Evolutionary conservation across 2,113 vertebrate genomes (phyloP).

Genomic region (Engystomops pustulosus): DNA sequence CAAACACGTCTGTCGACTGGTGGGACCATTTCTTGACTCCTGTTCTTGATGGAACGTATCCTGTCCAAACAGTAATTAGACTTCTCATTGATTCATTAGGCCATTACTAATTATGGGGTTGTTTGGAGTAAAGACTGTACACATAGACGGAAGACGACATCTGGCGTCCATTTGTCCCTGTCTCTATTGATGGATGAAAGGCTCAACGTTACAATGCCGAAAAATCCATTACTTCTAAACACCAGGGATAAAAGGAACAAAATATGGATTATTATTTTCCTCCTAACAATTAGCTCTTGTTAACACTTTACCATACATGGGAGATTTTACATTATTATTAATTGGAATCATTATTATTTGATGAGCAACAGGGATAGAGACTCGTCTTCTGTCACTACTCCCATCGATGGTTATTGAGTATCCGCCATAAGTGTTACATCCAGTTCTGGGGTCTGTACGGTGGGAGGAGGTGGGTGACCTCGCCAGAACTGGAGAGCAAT

Average conservation of each 20-base stretch:
- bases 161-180: slow-evolving; percentile 57
- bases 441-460: background rate
- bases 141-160: slow-evolving; percentile 52
- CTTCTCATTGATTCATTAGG: slow-evolving; percentile 53
- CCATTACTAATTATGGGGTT: slow-evolving; percentile 57
- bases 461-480: background rate
- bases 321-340: background rate
- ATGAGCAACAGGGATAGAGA: background rate
- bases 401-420: background rate
- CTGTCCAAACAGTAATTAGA: slow-evolving; percentile 49
- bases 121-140: slow-evolving; percentile 50
- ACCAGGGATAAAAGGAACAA: slow-evolving; percentile 43
- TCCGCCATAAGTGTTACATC: background rate
- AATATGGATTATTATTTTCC: slow-evolving; percentile 37
- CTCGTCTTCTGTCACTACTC: background rate
- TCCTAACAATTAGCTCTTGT: slow-evolving; percentile 17
- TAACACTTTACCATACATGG: slow-evolving; percentile 2
- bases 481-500: too few relatives aligned
- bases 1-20: background rate
- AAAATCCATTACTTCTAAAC: slow-evolving; percentile 58
- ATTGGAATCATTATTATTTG: background rate
- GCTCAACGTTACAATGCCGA: slow-evolving; percentile 45
- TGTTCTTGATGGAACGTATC: slow-evolving; percentile 33
- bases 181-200: slow-evolving; percentile 57
- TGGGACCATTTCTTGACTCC: background rate